Evolutionary conservation across 2,797 vertebrate species (phyloP), one percentile per base, ranked within the genome.

Genomic region (Lithobates sylvaticus): DNA sequence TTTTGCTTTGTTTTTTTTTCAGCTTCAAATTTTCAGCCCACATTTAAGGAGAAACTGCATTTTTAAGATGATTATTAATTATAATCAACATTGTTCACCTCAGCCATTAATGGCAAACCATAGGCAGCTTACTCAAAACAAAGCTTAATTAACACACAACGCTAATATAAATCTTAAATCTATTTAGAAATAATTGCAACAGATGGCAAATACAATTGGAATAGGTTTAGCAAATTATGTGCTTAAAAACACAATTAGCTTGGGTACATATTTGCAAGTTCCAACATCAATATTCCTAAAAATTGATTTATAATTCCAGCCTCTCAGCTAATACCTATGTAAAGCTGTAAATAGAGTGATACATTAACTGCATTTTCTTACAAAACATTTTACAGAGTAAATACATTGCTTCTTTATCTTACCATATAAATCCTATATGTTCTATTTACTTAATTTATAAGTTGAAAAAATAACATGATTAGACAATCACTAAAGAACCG

Each of bases 141-240:
- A 83, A 76, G 42, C 81, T 68, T 76, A 83, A 84, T 84, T 84
- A 77, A 70, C 77, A 70, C 77, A 75, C 61, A 32, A 83, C 34
- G 10, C 72, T 32, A 67, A 83, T 65, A 67, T 75, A 76, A 75
- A 50, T 75, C 50, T 82, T 75, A 76, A 75, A 50, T 75, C 50
- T 82, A 68, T 83, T 74, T 44, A 65, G 29, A 68, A 83, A 83
- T 83, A 75, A 76, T 83, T 75, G 58, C 81, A 83, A 61, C 72
- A 83, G 72, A 67, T 76, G 71, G 71, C 12, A 16, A n/a, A 47
- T 67, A 83, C 71, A 75, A 75, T 75, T 67, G 72, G 72, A 47
- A 50, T 64, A 73, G 68, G 50, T 73, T 64, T 82, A 67, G 64
- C 34, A 82, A 73, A 75, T 76, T 29, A 64, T 64, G 34, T 82